These are phyloP conservation scores for Lagria hirta DNA, from an alignment of 2,888 invertebrate species.

Conservation along the genomic window DNA sequence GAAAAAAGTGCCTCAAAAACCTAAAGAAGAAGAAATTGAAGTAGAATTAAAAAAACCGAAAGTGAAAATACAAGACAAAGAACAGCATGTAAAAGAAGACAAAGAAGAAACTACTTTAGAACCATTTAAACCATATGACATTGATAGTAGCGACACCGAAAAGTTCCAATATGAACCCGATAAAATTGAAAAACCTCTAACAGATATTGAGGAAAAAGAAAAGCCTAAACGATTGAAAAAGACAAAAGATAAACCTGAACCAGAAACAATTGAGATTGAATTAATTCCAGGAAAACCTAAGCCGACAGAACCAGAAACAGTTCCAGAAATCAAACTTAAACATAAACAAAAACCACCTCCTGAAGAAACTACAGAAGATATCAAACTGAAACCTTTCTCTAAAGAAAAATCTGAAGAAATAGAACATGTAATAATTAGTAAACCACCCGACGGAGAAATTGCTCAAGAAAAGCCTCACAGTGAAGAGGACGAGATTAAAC, in stretches of 20 bases:
- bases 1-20: slow-evolving; percentile 58
- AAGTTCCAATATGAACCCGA: slow-evolving; percentile 44
- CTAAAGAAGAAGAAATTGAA: slow-evolving; percentile 43
- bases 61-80: slow-evolving; percentile 30
- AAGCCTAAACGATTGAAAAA: slow-evolving; percentile 49
- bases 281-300: slow-evolving; percentile 44
- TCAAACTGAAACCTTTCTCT: slow-evolving; percentile 48
- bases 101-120: slow-evolving; percentile 30
- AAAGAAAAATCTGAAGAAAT: slow-evolving; percentile 41
- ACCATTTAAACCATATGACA: slow-evolving; percentile 38
- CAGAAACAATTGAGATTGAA: slow-evolving; percentile 36
- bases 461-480: slow-evolving; percentile 39
- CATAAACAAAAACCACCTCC: slow-evolving; percentile 47
- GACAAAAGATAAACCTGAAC: slow-evolving; percentile 32
- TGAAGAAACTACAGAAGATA: slow-evolving; percentile 43
- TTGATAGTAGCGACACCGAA: slow-evolving; percentile 50
- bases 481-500: slow-evolving; percentile 29
- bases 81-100: slow-evolving; percentile 19
- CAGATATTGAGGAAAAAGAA: slow-evolving; percentile 44
- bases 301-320: slow-evolving; percentile 44
- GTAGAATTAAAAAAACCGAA: slow-evolving; percentile 47
- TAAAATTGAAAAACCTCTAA: slow-evolving; percentile 38
- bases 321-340: slow-evolving; percentile 52
- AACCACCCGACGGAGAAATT: slow-evolving; percentile 43
- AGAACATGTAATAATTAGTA: slow-evolving; percentile 14